Conservation (phyloP, 2,888 invertebrate species). For the Lomographa bimaculata region DNA sequence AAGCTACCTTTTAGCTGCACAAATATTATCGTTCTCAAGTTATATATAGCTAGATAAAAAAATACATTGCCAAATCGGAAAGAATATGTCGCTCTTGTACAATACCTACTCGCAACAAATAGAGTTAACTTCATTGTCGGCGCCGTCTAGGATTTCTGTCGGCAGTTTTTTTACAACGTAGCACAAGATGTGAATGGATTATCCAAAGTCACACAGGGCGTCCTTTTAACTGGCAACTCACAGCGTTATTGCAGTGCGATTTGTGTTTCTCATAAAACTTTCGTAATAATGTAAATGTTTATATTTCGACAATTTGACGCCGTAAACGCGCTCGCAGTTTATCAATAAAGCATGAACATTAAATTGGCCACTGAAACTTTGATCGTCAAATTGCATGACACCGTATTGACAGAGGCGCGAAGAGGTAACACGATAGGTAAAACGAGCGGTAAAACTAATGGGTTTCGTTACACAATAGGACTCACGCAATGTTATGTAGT, state of each 20-base stretch:
- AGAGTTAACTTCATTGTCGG: background rate
- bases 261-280: slow-evolving; percentile 5
- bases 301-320: background rate
- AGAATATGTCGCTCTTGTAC: too few relatives aligned
- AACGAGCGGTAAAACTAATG: slow-evolving; percentile 12
- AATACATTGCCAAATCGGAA: slow-evolving; percentile 1
- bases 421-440: slow-evolving; percentile 17
- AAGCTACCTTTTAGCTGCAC: background rate
- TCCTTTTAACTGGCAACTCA: slow-evolving; percentile 1
- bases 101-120: background rate
- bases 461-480: slow-evolving; percentile 26
- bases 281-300: slow-evolving; percentile 4
- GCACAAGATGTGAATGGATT: background rate
- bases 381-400: slow-evolving; percentile 33
- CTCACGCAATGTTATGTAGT: slow-evolving; percentile 36
- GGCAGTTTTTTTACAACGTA: background rate
- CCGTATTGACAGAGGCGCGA: slow-evolving; percentile 22
- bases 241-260: background rate
- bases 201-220: slow-evolving; percentile 1
- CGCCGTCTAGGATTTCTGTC: slow-evolving; percentile 7
- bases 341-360: slow-evolving; percentile 31
- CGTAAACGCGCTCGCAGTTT: slow-evolving; percentile 13
- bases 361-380: slow-evolving; percentile 29
- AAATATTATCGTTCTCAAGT: background rate
- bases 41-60: slow-evolving; percentile 2